Conservation (phyloP, 2,797 vertebrate genomes). For the Triplophysa bombifrons region DNA sequence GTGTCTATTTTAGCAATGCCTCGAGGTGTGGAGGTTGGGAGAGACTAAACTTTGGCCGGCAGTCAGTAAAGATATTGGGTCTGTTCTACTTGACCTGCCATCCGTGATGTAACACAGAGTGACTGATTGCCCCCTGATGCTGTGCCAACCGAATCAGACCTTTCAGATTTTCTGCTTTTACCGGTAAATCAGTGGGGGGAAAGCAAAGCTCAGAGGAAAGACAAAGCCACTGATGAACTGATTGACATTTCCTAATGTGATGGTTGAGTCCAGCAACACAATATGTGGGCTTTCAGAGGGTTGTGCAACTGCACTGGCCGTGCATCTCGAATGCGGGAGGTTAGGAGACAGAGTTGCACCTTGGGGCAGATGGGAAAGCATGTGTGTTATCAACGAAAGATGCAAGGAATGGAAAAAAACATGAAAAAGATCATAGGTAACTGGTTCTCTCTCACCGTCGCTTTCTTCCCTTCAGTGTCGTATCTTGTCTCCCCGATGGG, state of each 20-base stretch:
- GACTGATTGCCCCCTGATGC: slow-evolving; percentile 73
- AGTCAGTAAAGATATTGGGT: slow-evolving; percentile 54
- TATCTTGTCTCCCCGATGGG: not conserved
- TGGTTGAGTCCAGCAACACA: slow-evolving; percentile 63
- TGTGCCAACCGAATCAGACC: slow-evolving; percentile 67
- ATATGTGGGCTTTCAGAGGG: slow-evolving; percentile 55
- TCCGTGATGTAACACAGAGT: slow-evolving; percentile 76
- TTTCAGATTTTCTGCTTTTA: slow-evolving; percentile 71
- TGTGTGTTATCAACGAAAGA: slow-evolving; percentile 14
- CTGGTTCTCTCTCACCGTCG: slow-evolving; percentile 6
- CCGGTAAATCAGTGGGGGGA: slow-evolving; percentile 63
- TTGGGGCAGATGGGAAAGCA: slow-evolving; percentile 15
- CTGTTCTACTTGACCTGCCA: slow-evolving; percentile 76
- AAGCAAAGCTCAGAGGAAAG: slow-evolving; percentile 64
- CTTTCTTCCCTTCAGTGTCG: not conserved
- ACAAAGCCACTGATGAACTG: slow-evolving; percentile 68
- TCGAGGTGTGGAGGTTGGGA: slow-evolving; percentile 14
- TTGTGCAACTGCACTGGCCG: slow-evolving; percentile 44
- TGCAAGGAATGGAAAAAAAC: slow-evolving; percentile 15
- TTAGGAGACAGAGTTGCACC: slow-evolving; percentile 13
- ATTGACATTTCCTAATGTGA: slow-evolving; percentile 72
- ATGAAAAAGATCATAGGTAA: slow-evolving; percentile 17
- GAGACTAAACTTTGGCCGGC: slow-evolving; percentile 25
- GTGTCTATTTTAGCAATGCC: slow-evolving; percentile 41
- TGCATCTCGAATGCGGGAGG: slow-evolving; percentile 14